A percentile compares a stretch with the other conserved stretches of the same genome.
Evolutionary conservation across 1,140 invertebrate species (phyloP).

Genomic region (Aphelinus atriplicis): DNA sequence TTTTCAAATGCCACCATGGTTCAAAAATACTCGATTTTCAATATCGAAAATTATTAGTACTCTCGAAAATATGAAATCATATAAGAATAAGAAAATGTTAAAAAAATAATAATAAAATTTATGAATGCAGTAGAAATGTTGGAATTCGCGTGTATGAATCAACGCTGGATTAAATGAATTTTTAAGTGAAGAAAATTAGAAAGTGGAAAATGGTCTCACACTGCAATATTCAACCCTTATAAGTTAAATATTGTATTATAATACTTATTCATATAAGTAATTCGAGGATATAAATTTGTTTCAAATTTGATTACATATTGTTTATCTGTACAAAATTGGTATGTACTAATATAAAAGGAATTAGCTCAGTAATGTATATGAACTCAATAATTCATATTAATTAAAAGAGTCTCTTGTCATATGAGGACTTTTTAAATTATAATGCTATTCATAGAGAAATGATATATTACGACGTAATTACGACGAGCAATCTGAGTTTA

Average conservation of each 20-base stretch:
- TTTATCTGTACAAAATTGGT: too few relatives aligned
- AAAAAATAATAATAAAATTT: slow-evolving; percentile 34
- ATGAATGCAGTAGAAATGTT: slow-evolving; percentile 20
- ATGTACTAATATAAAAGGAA: too few relatives aligned
- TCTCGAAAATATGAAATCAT: slow-evolving; percentile 3
- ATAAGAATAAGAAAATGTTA: slow-evolving; percentile 32
- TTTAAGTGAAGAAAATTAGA: slow-evolving; percentile 31
- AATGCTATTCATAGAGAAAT: too few relatives aligned
- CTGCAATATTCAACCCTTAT: slow-evolving; percentile 10
- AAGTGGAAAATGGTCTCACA: slow-evolving; percentile 43
- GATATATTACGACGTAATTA: too few relatives aligned
- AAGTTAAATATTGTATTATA: too few relatives aligned
- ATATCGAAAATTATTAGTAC: slow-evolving; percentile 21
- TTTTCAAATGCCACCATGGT: slow-evolving; percentile 35
- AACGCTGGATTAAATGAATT: slow-evolving; percentile 31
- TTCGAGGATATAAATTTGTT: too few relatives aligned
- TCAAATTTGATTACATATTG: too few relatives aligned
- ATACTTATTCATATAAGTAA: too few relatives aligned
- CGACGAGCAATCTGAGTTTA: neutral
- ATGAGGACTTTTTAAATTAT: too few relatives aligned
- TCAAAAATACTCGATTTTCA: slow-evolving; percentile 19
- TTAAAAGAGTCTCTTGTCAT: too few relatives aligned
- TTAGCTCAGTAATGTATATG: too few relatives aligned
- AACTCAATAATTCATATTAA: too few relatives aligned
- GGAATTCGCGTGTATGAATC: slow-evolving; percentile 26